Evolutionary conservation across 2,113 vertebrate species (phyloP).

Genomic region (Phalacrocorax pelagicus): DNA sequence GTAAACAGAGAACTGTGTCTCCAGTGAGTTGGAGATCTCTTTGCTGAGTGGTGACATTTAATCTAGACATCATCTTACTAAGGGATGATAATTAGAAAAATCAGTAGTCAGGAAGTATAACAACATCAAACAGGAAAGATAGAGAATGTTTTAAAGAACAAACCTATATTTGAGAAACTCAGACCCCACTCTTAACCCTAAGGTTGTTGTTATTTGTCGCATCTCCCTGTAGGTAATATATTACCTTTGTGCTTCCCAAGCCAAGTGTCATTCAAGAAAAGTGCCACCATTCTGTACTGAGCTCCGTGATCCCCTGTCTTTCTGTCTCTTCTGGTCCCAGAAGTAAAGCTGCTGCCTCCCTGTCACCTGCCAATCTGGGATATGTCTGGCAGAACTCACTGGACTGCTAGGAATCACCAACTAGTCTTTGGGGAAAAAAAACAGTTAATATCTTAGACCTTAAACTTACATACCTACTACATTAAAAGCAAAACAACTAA

Average conservation of each 20-base stretch:
- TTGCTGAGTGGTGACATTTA: background rate
- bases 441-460: background rate
- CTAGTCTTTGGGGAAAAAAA: background rate
- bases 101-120: background rate
- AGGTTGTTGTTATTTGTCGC: background rate
- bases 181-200: background rate
- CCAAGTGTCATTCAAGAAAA: background rate
- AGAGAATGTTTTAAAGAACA: background rate
- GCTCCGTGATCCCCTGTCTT: background rate
- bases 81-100: background rate
- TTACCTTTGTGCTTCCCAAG: background rate
- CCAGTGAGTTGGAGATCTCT: background rate
- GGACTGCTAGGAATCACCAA: background rate
- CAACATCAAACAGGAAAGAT: background rate
- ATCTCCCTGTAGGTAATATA: background rate
- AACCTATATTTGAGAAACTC: background rate
- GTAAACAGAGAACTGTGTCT: background rate
- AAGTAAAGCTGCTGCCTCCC: background rate
- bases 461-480: background rate
- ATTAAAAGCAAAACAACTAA: background rate
- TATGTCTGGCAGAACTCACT: background rate
- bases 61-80: background rate
- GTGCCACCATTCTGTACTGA: no score
- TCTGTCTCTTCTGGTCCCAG: background rate
- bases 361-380: background rate